phyloP scores from a whole-genome alignment of 2,797 vertebrate species.

The Emys orbicularis region DNA sequence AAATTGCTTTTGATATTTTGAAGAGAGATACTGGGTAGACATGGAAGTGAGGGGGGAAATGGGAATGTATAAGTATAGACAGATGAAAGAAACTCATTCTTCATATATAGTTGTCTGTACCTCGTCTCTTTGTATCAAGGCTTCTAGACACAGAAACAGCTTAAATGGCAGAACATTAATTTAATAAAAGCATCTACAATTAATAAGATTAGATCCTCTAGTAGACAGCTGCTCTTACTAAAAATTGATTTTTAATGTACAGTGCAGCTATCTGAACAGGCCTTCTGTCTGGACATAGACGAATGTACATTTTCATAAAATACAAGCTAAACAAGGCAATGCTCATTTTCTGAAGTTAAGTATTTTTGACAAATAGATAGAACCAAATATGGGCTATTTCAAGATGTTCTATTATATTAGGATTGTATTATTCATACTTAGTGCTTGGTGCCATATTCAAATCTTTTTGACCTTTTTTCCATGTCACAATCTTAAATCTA shows the following conservation, averaged over 20 bases:
- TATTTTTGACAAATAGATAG: neutral
- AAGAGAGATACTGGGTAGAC: neutral
- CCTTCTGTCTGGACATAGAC: neutral
- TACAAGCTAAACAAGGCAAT: neutral
- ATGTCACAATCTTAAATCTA: neutral
- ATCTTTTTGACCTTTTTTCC: neutral
- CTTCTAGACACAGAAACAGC: neutral
- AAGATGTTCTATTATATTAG: neutral
- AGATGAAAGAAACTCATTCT: rapidly evolving
- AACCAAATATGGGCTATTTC: neutral
- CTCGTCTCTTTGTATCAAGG: neutral
- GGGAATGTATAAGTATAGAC: neutral
- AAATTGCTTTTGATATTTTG: neutral
- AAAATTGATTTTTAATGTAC: neutral
- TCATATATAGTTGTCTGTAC: neutral
- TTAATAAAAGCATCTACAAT: neutral
- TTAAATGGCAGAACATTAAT: neutral
- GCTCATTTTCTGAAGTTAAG: neutral
- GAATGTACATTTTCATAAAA: neutral
- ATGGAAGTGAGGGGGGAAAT: neutral
- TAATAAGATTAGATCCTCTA: neutral
- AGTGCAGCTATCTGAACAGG: neutral
- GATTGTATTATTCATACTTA: neutral
- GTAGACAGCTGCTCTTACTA: neutral
- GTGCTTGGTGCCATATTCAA: neutral